Evolutionary conservation across 2,888 invertebrate species (phyloP), one percentile per base, ranked within the genome.

Genomic region (Phengaris alcon): DNA sequence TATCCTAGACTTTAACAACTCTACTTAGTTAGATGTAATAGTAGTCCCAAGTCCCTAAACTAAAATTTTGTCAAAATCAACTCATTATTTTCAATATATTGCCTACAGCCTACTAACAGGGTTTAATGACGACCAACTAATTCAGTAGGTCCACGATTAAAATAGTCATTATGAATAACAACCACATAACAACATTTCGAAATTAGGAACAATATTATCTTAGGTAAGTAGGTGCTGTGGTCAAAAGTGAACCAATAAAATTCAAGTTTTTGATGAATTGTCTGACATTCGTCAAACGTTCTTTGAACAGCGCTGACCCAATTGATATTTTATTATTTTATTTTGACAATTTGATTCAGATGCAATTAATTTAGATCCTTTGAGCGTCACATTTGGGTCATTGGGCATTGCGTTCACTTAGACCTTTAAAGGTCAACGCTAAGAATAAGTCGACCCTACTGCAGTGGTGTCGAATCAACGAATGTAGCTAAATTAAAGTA

Each of bases 391-490:
- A 69, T 69, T 69, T 69, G 69, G 77, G 75, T 77, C 77, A 68
- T 64, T 74, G 74, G 77, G 55, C 74, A 72, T 72, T 69, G 69
- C 75, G 75, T 77, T 77, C 77, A 59, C 74, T 77, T 59, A 74
- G 51, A 75, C 69, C 69, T 69, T 69, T 69, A 69, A 69, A 69
- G 69, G 46, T 69, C 48, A 69, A 48, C 8, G n/a, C 69, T 48
- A 48, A 46, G 68, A 69, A 69, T 69, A 48, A 48, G n/a, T 46
- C 44, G 69, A 69, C 69, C 69, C 69, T 69, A 48, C 48, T n/a
- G 3, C 13, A 8, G 55, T 6, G n/a, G 8, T 15, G n/a, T 59
- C n/a, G 52, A 52, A 7, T 52, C 52, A 8, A 52, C 52, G 52
- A 52, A 52, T 52, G 52, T 52, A 52, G 10, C 52, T 10, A 52